Conservation (phyloP, 2,888 invertebrate species). For the Hedychridium roseum region DNA sequence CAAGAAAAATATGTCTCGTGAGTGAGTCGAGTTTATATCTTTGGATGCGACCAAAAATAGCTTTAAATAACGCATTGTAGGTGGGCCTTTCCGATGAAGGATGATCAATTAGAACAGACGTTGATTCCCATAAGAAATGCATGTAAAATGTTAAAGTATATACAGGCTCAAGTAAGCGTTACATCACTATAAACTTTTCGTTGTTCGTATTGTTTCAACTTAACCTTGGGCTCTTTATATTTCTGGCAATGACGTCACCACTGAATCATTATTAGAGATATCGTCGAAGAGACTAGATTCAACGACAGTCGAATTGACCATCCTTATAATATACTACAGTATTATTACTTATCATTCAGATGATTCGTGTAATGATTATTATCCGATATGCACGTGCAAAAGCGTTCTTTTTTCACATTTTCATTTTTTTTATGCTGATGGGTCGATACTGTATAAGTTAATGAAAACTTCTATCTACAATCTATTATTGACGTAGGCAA, state of each 20-base stretch:
- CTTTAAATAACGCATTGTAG: conserved; percentile 42
- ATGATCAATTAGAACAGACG: conserved; percentile 32
- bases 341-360: conserved; percentile 27
- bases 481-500: conserved; percentile 45
- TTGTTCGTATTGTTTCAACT: conserved; percentile 19
- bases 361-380: conserved; percentile 36
- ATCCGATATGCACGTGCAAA: conserved; percentile 47
- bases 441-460: conserved; percentile 59
- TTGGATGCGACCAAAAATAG: conserved; percentile 48
- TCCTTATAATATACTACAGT: conserved; percentile 34
- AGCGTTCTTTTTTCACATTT: conserved; percentile 37
- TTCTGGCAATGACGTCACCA: conserved; percentile 9
- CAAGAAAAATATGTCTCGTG: conserved; percentile 50
- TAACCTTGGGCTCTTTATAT: conserved; percentile 4
- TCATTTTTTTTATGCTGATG: conserved; percentile 49
- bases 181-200: conserved; percentile 23
- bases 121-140: background rate
- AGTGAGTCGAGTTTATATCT: conserved; percentile 41
- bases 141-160: conserved; percentile 1
- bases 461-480: conserved; percentile 40
- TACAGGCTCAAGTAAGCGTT: background rate
- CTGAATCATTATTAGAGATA: too few relatives aligned
- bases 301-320: conserved; percentile 29
- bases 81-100: conserved; percentile 36
- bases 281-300: conserved; percentile 15